phyloP scores from a whole-genome alignment of 1,140 invertebrate genomes.

The Branchinecta lindahli region DNA sequence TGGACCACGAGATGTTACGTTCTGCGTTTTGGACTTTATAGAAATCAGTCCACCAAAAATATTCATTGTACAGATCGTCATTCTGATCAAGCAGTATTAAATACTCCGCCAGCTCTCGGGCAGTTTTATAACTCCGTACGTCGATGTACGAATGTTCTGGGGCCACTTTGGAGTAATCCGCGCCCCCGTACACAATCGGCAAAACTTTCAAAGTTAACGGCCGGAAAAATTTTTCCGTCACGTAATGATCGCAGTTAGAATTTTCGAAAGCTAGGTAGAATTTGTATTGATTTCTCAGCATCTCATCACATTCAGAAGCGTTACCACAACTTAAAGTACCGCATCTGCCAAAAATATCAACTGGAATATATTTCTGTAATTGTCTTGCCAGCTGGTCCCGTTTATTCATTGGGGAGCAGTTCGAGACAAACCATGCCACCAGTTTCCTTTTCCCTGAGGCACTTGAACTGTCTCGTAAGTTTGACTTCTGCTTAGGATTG shows the following conservation, averaged over 20 bases:
- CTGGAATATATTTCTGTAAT: conserved; percentile 31
- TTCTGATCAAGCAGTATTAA: conserved; percentile 15
- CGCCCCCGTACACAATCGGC: conserved; percentile 20
- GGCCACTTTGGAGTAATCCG: conserved; percentile 17
- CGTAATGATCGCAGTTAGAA: conserved; percentile 27
- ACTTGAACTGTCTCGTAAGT: conserved; percentile 17
- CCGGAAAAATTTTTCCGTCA: conserved; percentile 28
- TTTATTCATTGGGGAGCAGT: conserved; percentile 24
- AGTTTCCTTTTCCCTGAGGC: conserved; percentile 29
- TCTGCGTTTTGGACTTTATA: conserved; percentile 29
- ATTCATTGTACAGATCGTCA: background rate
- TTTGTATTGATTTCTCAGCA: conserved; percentile 21
- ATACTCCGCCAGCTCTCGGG: conserved; percentile 15
- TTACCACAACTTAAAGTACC: conserved; percentile 19
- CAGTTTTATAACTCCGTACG: conserved; percentile 19
- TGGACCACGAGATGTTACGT: conserved; percentile 48
- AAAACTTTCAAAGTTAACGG: conserved; percentile 13
- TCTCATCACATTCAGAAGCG: conserved; percentile 29
- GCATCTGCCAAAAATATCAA: conserved; percentile 38
- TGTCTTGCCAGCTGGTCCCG: conserved; percentile 27
- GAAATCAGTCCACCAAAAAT: conserved; percentile 20
- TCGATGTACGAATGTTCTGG: conserved; percentile 19
- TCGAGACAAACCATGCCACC: conserved; percentile 27
- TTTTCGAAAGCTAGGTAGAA: conserved; percentile 21
- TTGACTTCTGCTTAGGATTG: background rate